A percentile compares a stretch with the other conserved stretches of the same genome.
Conservation (phyloP, 1,140 invertebrate species). For the Pogonognathellus flavescens region DNA sequence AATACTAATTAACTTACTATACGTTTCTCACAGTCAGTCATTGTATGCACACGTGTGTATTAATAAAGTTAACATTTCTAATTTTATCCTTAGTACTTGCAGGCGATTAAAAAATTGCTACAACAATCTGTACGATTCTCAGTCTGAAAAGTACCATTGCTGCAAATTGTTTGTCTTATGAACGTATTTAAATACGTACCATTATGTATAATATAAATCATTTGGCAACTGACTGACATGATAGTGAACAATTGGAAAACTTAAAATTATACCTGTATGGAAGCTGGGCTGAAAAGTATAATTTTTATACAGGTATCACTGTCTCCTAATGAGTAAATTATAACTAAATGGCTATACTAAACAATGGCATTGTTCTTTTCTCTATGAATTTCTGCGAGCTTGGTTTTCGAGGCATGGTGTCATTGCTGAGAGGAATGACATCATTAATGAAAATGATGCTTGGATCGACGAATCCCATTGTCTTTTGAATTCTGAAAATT, state of each 20-base stretch:
- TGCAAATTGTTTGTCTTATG: no score
- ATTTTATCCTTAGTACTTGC: no score
- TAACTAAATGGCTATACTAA: constrained; percentile 5
- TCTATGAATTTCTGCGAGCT: constrained; percentile 28
- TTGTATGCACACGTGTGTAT: no score
- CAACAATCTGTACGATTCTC: no score
- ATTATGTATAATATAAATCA: neutral
- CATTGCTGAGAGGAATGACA: constrained; percentile 5
- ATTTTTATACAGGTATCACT: neutral
- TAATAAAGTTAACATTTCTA: no score
- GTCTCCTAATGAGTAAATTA: neutral
- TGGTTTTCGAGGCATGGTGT: constrained; percentile 10
- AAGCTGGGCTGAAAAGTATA: neutral
- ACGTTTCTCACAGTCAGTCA: no score
- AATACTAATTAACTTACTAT: no score
- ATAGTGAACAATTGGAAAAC: neutral
- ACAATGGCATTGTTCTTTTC: constrained; percentile 30
- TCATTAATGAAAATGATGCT: constrained; percentile 24
- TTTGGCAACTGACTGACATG: constrained; percentile 6
- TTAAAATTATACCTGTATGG: neutral
- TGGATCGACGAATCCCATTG: constrained; percentile 53
- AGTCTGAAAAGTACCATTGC: no score
- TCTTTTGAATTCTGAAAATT: constrained; percentile 51
- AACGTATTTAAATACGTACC: no score
- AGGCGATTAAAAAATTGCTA: no score